Conservation (phyloP, 2,113 vertebrate genomes). For the Desmodus rotundus region DNA sequence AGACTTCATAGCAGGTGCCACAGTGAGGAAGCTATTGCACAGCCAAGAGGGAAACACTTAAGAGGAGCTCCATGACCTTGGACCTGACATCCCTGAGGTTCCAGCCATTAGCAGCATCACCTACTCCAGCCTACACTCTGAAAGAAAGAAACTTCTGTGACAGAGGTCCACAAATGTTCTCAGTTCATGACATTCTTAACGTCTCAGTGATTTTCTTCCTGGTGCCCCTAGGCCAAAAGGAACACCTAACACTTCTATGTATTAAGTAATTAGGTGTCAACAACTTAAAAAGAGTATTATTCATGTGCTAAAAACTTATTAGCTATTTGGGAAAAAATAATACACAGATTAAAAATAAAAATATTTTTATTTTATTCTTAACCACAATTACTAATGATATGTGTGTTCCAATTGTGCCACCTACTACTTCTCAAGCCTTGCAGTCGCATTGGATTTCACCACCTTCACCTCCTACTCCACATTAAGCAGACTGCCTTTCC, state of each 20-base stretch:
- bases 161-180: not conserved
- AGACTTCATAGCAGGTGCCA: not conserved
- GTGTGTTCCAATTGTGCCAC: not conserved
- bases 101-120: not conserved
- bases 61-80: not conserved
- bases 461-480: not conserved
- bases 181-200: not conserved
- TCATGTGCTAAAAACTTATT: slow-evolving; percentile 34
- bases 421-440: not conserved
- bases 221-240: not conserved
- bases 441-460: not conserved
- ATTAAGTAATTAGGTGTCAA: not conserved
- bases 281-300: not conserved
- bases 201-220: not conserved
- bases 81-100: not conserved
- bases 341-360: not conserved
- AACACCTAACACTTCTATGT: not conserved
- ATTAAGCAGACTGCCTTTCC: not conserved
- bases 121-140: not conserved
- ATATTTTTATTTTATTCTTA: slow-evolving; percentile 19
- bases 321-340: not conserved
- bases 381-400: not conserved
- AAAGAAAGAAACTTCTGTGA: not conserved
- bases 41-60: not conserved
- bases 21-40: not conserved